Conservation (phyloP, 2,888 invertebrate genomes). For the Trachelus troglodyta region DNA sequence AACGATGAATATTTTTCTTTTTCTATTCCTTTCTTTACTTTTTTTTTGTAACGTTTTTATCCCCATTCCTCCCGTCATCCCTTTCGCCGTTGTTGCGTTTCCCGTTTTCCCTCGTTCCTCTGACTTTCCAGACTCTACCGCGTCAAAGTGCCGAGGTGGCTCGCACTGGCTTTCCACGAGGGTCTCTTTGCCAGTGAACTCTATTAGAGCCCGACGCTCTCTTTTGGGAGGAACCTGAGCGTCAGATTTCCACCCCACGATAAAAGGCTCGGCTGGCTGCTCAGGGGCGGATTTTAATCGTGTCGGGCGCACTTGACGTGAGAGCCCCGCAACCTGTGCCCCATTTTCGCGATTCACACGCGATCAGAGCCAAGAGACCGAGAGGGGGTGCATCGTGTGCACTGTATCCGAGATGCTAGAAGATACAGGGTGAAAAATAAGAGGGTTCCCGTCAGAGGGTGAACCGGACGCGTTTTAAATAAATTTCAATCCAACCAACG, state of each 20-base stretch:
- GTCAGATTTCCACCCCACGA: not conserved
- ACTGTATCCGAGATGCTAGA: conserved; percentile 10
- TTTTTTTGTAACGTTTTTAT: not conserved
- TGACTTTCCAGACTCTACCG: not conserved
- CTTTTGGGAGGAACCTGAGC: not conserved
- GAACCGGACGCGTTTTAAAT: conserved; percentile 54
- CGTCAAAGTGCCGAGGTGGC: not conserved
- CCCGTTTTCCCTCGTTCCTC: not conserved
- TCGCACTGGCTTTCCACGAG: not conserved
- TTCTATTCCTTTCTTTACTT: not conserved
- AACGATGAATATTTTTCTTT: not conserved
- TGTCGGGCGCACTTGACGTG: conserved; percentile 51
- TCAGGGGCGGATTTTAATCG: conserved; percentile 39
- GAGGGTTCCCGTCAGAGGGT: conserved; percentile 27
- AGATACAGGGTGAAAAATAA: conserved; percentile 15
- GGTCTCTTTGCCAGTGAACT: not conserved
- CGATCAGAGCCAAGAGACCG: conserved; percentile 2
- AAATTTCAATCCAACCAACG: conserved; percentile 55
- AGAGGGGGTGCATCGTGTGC: not conserved
- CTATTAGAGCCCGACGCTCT: not conserved
- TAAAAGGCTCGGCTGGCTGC: not conserved
- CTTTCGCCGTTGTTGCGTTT: not conserved
- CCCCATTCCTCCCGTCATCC: not conserved
- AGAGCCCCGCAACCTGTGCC: conserved; percentile 54
- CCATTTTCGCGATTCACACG: conserved; percentile 53